A percentile compares a stretch with the other conserved stretches of the same genome.
These are phyloP conservation scores for Odontomyia ornata DNA, from an alignment of 2,888 invertebrate species.

Conservation along the genomic window DNA sequence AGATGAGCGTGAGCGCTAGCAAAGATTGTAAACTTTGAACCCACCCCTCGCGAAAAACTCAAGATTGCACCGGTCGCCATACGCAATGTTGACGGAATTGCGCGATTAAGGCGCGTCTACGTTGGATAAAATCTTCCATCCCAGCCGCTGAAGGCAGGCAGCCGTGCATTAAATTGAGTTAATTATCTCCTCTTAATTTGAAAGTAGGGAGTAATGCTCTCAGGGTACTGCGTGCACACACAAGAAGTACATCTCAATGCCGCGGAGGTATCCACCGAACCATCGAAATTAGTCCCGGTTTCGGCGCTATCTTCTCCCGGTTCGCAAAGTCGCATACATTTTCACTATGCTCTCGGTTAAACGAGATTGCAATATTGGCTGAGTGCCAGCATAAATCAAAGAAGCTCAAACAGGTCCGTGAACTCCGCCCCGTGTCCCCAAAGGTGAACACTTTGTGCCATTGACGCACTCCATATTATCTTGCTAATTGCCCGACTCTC, in stretches of 20 bases:
- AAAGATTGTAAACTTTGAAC: constrained; percentile 14
- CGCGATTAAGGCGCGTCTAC: constrained; percentile 20
- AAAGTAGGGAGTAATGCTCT: constrained; percentile 6
- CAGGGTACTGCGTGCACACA: not conserved
- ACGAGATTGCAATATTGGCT: not conserved
- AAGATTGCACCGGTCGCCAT: constrained; percentile 20
- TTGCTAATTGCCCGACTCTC: constrained; percentile 8
- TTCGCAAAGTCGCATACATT: not conserved
- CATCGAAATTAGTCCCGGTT: too few species aligned
- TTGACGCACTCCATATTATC: constrained; percentile 43
- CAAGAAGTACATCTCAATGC: not conserved
- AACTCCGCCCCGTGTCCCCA: constrained; percentile 20
- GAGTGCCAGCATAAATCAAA: constrained; percentile 38
- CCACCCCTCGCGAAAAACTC: constrained; percentile 11
- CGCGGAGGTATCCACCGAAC: not conserved
- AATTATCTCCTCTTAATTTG: constrained; percentile 44
- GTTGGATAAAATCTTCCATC: not conserved
- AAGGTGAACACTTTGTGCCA: constrained; percentile 10
- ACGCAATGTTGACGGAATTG: constrained; percentile 22
- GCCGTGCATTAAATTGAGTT: constrained; percentile 44
- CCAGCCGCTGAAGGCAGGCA: constrained; percentile 5
- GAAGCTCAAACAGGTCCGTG: constrained; percentile 18
- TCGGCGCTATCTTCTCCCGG: not conserved
- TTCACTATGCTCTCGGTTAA: not conserved
- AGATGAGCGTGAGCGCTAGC: too few species aligned